Conservation (phyloP, 2,113 vertebrate genomes). For the Anser cygnoides region DNA sequence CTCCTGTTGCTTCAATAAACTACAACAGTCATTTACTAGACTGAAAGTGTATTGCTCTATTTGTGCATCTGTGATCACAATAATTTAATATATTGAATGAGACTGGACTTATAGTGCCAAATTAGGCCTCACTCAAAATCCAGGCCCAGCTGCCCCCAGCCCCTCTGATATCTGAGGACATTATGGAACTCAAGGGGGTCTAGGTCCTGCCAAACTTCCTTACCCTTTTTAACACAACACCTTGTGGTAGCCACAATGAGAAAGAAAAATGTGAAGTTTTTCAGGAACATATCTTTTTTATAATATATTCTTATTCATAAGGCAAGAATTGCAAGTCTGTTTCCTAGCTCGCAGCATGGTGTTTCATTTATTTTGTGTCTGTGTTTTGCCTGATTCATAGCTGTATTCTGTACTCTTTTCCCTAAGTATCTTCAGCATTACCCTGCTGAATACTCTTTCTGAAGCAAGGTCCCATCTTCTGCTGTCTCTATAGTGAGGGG, state of each 20-base stretch:
- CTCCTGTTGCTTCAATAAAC: too few species aligned
- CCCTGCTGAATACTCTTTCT: background rate
- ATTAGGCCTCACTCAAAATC: too few species aligned
- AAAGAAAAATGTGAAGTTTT: background rate
- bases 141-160: too few species aligned
- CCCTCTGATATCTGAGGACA: too few species aligned
- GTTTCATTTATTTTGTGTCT: background rate
- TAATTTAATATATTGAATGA: too few species aligned
- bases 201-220: too few species aligned
- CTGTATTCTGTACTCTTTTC: background rate
- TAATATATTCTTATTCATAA: background rate
- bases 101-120: too few species aligned
- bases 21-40: too few species aligned
- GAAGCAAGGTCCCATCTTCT: background rate
- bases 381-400: background rate
- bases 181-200: too few species aligned
- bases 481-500: background rate
- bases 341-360: background rate
- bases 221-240: too few species aligned
- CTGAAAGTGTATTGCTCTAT: too few species aligned
- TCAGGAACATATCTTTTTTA: background rate
- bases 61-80: too few species aligned
- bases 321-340: background rate
- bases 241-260: background rate
- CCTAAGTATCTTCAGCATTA: background rate